Evolutionary conservation across 2,888 invertebrate genomes (phyloP).

Genomic region (Amphimallon solstitiale): DNA sequence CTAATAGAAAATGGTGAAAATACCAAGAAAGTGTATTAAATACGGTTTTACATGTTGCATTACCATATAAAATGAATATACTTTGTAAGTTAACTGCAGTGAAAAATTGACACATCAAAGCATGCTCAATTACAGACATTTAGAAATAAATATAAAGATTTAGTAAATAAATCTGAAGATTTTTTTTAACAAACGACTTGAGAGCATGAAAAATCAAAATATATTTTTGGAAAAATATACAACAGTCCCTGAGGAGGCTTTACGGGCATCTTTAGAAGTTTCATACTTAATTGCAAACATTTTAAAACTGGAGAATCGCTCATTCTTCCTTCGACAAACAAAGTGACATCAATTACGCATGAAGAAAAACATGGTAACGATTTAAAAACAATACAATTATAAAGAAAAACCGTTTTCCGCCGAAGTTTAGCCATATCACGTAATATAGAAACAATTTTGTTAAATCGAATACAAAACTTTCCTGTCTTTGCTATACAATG

Average conservation of each 20-base stretch:
- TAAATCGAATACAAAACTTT: conserved; percentile 33
- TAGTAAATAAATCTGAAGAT: conserved; percentile 26
- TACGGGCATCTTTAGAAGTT: conserved; percentile 31
- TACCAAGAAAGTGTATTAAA: conserved; percentile 19
- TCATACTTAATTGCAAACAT: conserved; percentile 31
- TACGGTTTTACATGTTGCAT: conserved; percentile 31
- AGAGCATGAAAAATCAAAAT: conserved; percentile 31
- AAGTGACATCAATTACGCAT: conserved; percentile 29
- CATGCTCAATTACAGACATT: conserved; percentile 7
- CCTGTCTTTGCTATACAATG: conserved; percentile 19
- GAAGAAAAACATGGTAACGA: conserved; percentile 23
- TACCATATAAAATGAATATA: conserved; percentile 18
- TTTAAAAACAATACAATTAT: conserved; percentile 30
- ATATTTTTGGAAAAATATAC: conserved; percentile 1
- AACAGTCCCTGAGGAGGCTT: conserved; percentile 23
- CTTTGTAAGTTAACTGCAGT: conserved; percentile 27
- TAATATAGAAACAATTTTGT: conserved; percentile 26
- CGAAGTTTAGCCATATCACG: conserved; percentile 25
- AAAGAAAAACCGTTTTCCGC: conserved; percentile 27
- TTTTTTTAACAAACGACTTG: conserved; percentile 20
- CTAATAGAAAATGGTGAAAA: conserved; percentile 11
- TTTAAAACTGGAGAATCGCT: conserved; percentile 28
- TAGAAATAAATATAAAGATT: conserved; percentile 22
- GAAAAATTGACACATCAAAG: conserved; percentile 15
- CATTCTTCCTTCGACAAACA: not conserved